Evolutionary conservation across 2,113 vertebrate species (phyloP).

Genomic region (Myxocyprinus asiaticus): DNA sequence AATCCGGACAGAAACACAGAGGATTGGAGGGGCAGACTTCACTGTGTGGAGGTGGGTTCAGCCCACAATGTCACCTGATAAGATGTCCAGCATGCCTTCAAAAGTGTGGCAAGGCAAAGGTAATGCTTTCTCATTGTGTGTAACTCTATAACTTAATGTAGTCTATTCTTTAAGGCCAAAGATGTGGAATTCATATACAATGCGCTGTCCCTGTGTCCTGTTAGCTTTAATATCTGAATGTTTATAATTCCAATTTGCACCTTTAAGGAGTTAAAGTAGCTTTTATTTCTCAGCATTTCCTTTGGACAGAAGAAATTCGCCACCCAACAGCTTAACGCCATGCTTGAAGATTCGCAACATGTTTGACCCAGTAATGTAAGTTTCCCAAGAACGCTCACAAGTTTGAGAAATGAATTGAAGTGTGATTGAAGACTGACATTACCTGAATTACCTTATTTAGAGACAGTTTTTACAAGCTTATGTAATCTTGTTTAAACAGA

Average conservation of each 20-base stretch:
- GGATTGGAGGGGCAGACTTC: slow-evolving; percentile 84
- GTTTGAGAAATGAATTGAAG: no score
- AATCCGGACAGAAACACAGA: slow-evolving; percentile 84
- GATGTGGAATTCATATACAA: no score
- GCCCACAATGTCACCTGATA: slow-evolving; percentile 85
- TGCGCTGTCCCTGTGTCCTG: no score
- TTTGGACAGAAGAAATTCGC: slow-evolving; percentile 95
- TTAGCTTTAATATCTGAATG: not conserved
- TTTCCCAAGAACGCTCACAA: slow-evolving; percentile 52
- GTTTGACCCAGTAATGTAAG: slow-evolving; percentile 99
- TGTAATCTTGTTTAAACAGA: no score
- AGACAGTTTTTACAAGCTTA: no score
- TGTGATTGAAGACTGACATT: not conserved
- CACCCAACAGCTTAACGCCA: slow-evolving; percentile 95
- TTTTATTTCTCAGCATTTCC: slow-evolving; percentile 85
- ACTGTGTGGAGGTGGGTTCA: slow-evolving; percentile 95
- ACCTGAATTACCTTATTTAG: no score
- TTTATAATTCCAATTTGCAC: not conserved
- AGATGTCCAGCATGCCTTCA: slow-evolving; percentile 83
- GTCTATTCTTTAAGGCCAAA: no score
- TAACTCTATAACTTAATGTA: no score
- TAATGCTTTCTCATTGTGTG: slow-evolving; percentile 55
- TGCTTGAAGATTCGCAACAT: slow-evolving; percentile 99
- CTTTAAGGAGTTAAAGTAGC: not conserved
- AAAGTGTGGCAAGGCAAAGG: slow-evolving; percentile 99